phyloP scores from a whole-genome alignment of 2,888 invertebrate species.

The Lymantria monacha region DNA sequence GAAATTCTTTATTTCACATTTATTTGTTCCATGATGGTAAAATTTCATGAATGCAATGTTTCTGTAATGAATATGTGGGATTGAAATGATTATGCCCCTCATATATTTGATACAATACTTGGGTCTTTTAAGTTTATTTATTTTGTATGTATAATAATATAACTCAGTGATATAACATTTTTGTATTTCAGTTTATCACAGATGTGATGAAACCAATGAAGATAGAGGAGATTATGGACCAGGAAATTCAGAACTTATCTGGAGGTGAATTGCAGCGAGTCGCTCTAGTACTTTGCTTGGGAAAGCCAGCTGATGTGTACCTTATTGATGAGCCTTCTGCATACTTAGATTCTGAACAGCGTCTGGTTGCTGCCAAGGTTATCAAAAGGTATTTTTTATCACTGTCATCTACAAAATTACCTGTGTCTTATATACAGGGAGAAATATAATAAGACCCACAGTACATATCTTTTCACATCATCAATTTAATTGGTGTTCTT shows the following conservation, averaged over 20 bases:
- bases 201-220: constrained; percentile 99
- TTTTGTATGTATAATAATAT: too few relatives aligned
- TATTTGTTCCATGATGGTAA: too few relatives aligned
- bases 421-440: too few relatives aligned
- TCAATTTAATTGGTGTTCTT: too few relatives aligned
- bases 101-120: too few relatives aligned
- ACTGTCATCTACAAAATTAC: background rate
- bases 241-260: constrained; percentile 98
- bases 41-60: too few relatives aligned
- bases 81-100: too few relatives aligned
- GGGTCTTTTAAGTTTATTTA: too few relatives aligned
- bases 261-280: constrained; percentile 99
- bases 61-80: too few relatives aligned
- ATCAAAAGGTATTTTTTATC: constrained; percentile 90
- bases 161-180: background rate
- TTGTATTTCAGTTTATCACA: constrained; percentile 90
- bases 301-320: constrained; percentile 99
- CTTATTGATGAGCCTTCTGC: constrained; percentile 99
- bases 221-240: constrained; percentile 98
- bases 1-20: too few relatives aligned
- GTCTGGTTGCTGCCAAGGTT: constrained; percentile 99
- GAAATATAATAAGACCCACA: too few relatives aligned
- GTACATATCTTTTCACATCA: too few relatives aligned
- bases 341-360: constrained; percentile 99
- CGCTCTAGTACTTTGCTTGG: constrained; percentile 96